Percentiles rank a stretch among this genome's conserved stretches.
Evolutionary conservation across 1,140 invertebrate species (phyloP).

Genomic region (Oncopeltus fasciatus): DNA sequence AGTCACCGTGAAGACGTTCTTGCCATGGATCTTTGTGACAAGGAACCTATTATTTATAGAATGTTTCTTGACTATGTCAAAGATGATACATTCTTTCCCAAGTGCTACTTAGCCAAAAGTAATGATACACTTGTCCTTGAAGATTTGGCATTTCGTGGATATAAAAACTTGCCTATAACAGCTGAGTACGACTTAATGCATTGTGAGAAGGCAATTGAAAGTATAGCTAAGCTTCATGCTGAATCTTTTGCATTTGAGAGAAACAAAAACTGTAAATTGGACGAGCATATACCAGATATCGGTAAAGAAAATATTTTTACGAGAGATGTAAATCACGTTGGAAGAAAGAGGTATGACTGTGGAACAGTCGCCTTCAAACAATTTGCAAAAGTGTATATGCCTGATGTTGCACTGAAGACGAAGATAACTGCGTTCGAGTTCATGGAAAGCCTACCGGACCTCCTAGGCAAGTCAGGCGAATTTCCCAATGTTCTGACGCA

Average conservation of each 20-base stretch:
- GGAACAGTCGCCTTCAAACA: background rate
- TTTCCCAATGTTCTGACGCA: constrained; percentile 7
- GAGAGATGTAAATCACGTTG: background rate
- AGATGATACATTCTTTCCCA: background rate
- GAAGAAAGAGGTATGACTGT: background rate
- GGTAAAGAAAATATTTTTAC: background rate
- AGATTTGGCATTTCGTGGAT: background rate
- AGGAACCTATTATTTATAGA: too few relatives aligned
- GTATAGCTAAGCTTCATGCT: background rate
- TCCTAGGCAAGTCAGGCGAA: background rate
- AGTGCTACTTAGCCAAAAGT: constrained; percentile 8
- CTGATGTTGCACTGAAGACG: background rate
- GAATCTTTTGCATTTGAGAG: constrained; percentile 2
- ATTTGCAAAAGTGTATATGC: background rate
- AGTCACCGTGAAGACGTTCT: too few relatives aligned
- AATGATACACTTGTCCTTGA: constrained; percentile 3
- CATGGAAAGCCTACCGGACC: background rate
- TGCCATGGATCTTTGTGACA: too few relatives aligned
- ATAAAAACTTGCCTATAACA: background rate
- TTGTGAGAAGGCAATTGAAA: background rate
- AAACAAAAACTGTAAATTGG: background rate
- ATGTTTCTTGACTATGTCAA: too few relatives aligned
- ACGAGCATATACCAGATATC: background rate
- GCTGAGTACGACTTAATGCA: background rate
- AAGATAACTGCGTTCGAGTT: background rate